Percentiles rank a stretch among this genome's conserved stretches.
Conservation (phyloP, 2,797 vertebrate species). For the Rallus crepitans region DNA sequence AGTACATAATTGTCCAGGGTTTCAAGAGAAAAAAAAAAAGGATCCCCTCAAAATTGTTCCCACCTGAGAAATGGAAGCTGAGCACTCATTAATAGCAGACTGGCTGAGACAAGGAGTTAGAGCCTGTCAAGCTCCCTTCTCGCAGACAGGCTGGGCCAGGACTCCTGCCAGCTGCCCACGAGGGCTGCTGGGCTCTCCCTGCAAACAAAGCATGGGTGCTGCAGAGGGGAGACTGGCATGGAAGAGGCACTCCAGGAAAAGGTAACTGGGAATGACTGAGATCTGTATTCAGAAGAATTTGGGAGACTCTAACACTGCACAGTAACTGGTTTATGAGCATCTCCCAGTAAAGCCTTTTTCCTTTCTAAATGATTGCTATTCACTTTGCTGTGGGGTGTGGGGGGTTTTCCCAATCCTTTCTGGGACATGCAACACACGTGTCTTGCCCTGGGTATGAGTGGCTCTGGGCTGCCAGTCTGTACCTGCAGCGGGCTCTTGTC, state of each 20-base stretch:
- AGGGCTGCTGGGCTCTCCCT: background rate
- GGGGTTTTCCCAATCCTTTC: background rate
- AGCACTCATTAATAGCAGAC: background rate
- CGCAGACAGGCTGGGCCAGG: background rate
- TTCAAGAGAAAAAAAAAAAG: background rate
- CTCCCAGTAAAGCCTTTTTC: background rate
- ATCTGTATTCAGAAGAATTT: background rate
- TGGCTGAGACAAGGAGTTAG: background rate
- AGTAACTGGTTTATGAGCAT: background rate
- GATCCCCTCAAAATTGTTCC: background rate
- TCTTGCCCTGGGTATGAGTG: background rate
- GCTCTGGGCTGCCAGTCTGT: background rate
- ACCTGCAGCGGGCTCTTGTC: background rate
- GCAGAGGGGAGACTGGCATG: accelerated
- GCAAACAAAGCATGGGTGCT: accelerated
- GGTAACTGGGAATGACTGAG: background rate
- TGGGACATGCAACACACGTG: background rate
- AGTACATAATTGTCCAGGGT: background rate
- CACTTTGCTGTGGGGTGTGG: background rate
- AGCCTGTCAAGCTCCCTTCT: background rate
- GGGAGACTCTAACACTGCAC: background rate
- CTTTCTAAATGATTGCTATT: background rate
- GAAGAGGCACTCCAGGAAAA: background rate
- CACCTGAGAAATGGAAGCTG: background rate
- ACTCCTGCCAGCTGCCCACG: background rate